Base-by-base conservation (phyloP, 2,888 invertebrate genomes). In the Xanthia togata region DNA sequence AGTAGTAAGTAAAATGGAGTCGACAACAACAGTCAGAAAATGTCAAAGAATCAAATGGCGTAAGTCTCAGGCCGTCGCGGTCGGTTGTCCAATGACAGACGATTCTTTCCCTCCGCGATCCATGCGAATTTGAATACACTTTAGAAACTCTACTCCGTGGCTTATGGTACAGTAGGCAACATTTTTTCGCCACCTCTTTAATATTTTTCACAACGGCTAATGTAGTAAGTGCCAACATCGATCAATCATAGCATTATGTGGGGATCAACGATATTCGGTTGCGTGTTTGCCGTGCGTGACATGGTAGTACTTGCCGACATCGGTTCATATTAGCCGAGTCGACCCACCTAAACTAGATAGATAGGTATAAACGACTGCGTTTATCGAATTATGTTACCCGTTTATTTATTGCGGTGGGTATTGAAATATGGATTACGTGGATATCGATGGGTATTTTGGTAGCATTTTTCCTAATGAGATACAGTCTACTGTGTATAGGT, bases 161-260 rank as follows among this genome's bases (percentile, higher is more conserved):
- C 41, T 47, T 68, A 64, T 67, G 55, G 74, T 78, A 85, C 78
- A 79, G 73, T 79, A n/a, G 55, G 74, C 68, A 78, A 82, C 78
- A 79, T 84, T 80, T 87, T 87, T 86, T 73, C 65, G 78, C 75
- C 70, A 79, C 80, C 73, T 81, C 87, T 89, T 89, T 91, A 89
- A 89, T 90, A 90, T 85, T 89, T 90, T 90, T 89, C 89, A 90
- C 82, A 87, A 75, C 86, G 84, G 89, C 88, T 92, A 93, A 93
- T 92, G 92, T 91, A 92, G 90, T 93, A 92, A 94, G 93, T 93
- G 93, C 91, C 91, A 94, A 94, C 91, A 91, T 90, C 93, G 91
- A 95, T 95, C 94, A 93, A 95, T 95, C 95, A 94, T 92, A 86
- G 92, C 91, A 91, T 93, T 93, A 94, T 93, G 92, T 91, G 88